Evolutionary conservation across 2,797 vertebrate species (phyloP).

Genomic region (Phalanger gymnotis): DNA sequence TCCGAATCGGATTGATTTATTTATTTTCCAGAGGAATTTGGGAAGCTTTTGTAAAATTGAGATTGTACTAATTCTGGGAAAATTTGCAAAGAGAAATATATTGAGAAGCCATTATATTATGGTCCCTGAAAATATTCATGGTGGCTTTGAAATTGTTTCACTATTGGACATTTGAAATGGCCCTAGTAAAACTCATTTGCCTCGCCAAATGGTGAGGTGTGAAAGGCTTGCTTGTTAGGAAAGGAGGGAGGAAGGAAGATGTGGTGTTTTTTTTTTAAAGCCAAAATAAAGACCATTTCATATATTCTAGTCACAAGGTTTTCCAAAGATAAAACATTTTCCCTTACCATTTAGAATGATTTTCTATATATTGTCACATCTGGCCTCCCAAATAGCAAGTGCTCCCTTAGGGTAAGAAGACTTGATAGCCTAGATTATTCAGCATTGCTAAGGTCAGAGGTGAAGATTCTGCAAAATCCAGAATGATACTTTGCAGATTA

Average conservation of each 20-base stretch:
- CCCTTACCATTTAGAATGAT: neutral
- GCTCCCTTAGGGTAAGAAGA: constrained; percentile 31
- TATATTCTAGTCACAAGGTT: constrained; percentile 35
- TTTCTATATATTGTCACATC: constrained; percentile 50
- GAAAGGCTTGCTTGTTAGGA: constrained; percentile 13
- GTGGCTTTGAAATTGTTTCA: neutral
- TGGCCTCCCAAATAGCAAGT: constrained; percentile 20
- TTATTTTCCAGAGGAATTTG: constrained; percentile 77
- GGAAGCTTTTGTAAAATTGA: constrained; percentile 79
- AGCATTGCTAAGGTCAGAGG: constrained; percentile 27
- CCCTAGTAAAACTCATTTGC: neutral
- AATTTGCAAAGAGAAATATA: constrained; percentile 53
- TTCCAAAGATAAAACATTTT: constrained; percentile 57
- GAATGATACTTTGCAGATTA: constrained; percentile 4
- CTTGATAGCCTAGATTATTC: constrained; percentile 22
- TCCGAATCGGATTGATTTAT: constrained; percentile 79
- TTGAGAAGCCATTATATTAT: neutral
- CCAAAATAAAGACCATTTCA: constrained; percentile 34
- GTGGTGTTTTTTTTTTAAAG: constrained; percentile 17
- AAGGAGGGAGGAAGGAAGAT: constrained; percentile 26
- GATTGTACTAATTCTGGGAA: constrained; percentile 69
- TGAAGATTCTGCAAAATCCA: constrained; percentile 55
- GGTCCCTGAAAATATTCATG: constrained; percentile 40
- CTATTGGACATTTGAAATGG: neutral
- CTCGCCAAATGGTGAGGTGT: neutral